A percentile compares a stretch with the other conserved stretches of the same genome.
Evolutionary conservation across 2,888 invertebrate genomes (phyloP).

Genomic region (Syrphus vitripennis): DNA sequence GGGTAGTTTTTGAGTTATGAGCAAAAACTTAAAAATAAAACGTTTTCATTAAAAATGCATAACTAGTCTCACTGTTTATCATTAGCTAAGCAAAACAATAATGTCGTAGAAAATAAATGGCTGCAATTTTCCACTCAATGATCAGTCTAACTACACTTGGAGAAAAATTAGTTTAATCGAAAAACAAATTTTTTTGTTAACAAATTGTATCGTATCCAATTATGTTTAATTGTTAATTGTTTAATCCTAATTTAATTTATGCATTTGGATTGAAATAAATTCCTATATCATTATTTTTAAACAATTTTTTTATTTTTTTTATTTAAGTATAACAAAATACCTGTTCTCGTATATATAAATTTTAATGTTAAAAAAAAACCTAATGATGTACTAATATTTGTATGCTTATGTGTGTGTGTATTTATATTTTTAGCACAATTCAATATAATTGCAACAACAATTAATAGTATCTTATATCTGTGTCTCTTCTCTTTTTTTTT

Average conservation of each 20-base stretch:
- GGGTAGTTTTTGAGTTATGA: no score
- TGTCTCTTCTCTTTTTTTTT: constrained; percentile 59
- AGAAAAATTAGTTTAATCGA: no score
- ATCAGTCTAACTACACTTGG: no score
- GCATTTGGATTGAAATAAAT: neutral
- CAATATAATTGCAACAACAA: constrained; percentile 17
- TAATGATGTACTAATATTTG: neutral
- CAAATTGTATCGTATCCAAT: no score
- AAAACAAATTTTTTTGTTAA: no score
- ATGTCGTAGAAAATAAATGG: no score
- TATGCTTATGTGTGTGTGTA: constrained; percentile 62
- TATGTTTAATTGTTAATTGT: neutral
- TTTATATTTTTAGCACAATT: constrained; percentile 62
- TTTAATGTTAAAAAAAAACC: neutral
- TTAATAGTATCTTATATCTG: constrained; percentile 68
- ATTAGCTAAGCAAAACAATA: no score
- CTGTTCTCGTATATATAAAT: neutral
- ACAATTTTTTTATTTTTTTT: neutral
- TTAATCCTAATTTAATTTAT: neutral
- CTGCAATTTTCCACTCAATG: no score
- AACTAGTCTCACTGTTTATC: no score
- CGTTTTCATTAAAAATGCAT: no score
- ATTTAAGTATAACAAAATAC: neutral
- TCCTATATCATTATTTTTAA: no score
- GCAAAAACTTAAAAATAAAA: no score